These are phyloP conservation scores for Coptodon rendalli DNA, from an alignment of 2,113 vertebrate species.

Conservation along the genomic window DNA sequence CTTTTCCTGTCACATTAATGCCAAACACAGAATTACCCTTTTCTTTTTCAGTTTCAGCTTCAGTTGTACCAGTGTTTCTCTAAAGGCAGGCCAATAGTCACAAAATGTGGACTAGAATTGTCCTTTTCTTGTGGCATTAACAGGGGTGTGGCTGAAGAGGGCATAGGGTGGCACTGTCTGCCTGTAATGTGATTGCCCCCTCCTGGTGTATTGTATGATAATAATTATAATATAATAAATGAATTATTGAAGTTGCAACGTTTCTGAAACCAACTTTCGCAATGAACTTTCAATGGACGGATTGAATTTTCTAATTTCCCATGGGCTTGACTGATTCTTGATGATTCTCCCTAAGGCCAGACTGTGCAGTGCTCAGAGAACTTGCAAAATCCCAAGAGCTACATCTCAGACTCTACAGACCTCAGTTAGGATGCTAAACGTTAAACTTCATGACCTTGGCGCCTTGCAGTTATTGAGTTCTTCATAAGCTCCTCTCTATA, in stretches of 20 bases:
- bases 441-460: not conserved
- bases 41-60: not conserved
- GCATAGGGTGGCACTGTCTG: not conserved
- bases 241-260: fast-evolving
- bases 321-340: not conserved
- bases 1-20: not conserved
- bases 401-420: not conserved
- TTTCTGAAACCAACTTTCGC: fast-evolving
- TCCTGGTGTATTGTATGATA: not conserved
- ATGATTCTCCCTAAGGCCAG: not conserved
- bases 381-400: not conserved
- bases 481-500: not conserved
- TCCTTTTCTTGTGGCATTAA: not conserved
- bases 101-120: not conserved
- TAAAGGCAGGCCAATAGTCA: not conserved
- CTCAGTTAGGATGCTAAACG: not conserved
- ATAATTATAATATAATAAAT: not conserved
- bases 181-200: not conserved
- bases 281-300: not conserved
- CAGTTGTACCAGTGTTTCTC: not conserved
- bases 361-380: fast-evolving
- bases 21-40: not conserved
- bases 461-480: not conserved
- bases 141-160: not conserved
- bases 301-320: not conserved